Conservation (phyloP, 1,140 invertebrate genomes). For the Epicauta chinensis region DNA sequence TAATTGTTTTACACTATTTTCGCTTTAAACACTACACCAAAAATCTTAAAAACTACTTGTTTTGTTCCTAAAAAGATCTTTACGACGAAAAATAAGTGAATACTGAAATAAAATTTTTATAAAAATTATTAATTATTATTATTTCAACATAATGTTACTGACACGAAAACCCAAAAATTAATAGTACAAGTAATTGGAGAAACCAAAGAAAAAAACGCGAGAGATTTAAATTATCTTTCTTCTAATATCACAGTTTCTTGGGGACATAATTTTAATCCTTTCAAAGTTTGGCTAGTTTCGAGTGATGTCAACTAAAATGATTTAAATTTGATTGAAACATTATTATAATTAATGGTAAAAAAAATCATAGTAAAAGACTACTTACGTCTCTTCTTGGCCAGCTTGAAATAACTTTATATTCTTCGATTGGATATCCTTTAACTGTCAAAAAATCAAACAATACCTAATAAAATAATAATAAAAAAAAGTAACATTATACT, state of each 20-base stretch:
- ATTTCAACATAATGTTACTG: too few relatives aligned
- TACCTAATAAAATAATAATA: slow-evolving; percentile 46
- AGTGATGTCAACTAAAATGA: slow-evolving; percentile 71
- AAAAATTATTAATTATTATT: too few relatives aligned
- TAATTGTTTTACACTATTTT: too few relatives aligned
- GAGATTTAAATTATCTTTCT: slow-evolving; percentile 69
- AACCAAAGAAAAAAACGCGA: slow-evolving; percentile 20
- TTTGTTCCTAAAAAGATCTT: too few relatives aligned
- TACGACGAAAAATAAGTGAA: too few relatives aligned
- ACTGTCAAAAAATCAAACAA: slow-evolving; percentile 81
- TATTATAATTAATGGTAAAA: slow-evolving; percentile 3
- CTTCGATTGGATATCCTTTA: slow-evolving; percentile 77
- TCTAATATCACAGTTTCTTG: slow-evolving; percentile 91
- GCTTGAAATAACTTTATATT: slow-evolving; percentile 85
- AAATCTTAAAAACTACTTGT: too few relatives aligned
- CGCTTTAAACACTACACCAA: too few relatives aligned
- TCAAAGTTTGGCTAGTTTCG: slow-evolving; percentile 66
- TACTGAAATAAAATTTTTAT: too few relatives aligned
- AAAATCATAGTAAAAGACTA: slow-evolving; percentile 30
- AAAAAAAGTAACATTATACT: slow-evolving; percentile 3
- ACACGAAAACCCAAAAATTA: too few relatives aligned
- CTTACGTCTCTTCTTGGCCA: slow-evolving; percentile 89
- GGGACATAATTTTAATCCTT: slow-evolving; percentile 76
- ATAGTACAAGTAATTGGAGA: too few relatives aligned
- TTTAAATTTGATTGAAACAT: slow-evolving; percentile 15